Evolutionary conservation across 2,888 invertebrate species (phyloP), one percentile per base, ranked within the genome.

Genomic region (Pimpla rufipes): DNA sequence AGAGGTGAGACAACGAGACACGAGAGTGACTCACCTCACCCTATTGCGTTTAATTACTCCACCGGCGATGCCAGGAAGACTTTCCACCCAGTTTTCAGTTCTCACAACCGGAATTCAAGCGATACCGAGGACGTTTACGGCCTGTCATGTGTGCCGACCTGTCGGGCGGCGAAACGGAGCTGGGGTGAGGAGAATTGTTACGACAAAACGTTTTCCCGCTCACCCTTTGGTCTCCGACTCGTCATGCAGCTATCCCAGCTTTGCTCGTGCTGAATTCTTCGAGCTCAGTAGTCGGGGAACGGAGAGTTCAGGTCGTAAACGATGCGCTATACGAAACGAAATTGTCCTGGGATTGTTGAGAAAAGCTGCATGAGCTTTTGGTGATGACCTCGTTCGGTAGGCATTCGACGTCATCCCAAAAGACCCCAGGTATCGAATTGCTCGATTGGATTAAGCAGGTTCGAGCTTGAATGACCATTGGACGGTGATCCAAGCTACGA

Each of bases 31-130:
- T 73, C 42, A n/a, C 68, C 62, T 78, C n/a, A n/a, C n/a, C n/a
- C n/a, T n/a, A n/a, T n/a, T 67, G 67, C 77, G 66, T 77, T 81
- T 78, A 77, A 81, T 81, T 81, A 62, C 81, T 78, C 42, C 35
- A 42, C n/a, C n/a, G n/a, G n/a, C n/a, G n/a, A n/a, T n/a, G n/a
- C n/a, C n/a, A n/a, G n/a, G n/a, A n/a, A n/a, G n/a, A n/a, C n/a
- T n/a, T n/a, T n/a, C n/a, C n/a, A n/a, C n/a, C n/a, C n/a, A n/a
- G n/a, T n/a, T n/a, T n/a, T n/a, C n/a, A n/a, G n/a, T n/a, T n/a
- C n/a, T n/a, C n/a, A n/a, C n/a, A n/a, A n/a, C n/a, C n/a, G n/a
- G n/a, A n/a, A n/a, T n/a, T n/a, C n/a, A n/a, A n/a, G n/a, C n/a
- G n/a, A 57, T 42, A 62, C 21, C 1, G 77, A 62, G 37, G 47